These are phyloP conservation scores for Thereva unica DNA, from an alignment of 2,888 invertebrate species.

Conservation along the genomic window DNA sequence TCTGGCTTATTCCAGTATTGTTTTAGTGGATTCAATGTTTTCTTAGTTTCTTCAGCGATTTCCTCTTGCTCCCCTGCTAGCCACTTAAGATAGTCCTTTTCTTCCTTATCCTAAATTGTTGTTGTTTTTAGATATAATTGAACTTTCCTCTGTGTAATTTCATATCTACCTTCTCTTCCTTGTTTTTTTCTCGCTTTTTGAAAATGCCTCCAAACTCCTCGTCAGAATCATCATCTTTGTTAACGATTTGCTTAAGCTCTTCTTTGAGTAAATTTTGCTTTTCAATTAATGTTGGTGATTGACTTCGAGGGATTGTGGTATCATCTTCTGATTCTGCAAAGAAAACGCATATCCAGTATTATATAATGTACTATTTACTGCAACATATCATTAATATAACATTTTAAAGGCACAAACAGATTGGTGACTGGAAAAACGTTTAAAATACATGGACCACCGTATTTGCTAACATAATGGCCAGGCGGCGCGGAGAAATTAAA, in stretches of 20 bases:
- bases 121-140: background rate
- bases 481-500: too few relatives aligned
- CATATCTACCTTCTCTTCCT: conserved; percentile 57
- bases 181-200: conserved; percentile 62
- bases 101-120: conserved; percentile 55
- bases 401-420: too few relatives aligned
- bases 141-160: conserved; percentile 3
- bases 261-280: conserved; percentile 70
- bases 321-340: conserved; percentile 44
- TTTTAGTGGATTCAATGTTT: conserved; percentile 73
- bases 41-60: conserved; percentile 64
- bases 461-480: too few relatives aligned
- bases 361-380: background rate
- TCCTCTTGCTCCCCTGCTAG: conserved; percentile 74
- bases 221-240: conserved; percentile 59
- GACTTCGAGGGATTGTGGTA: conserved; percentile 43
- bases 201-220: conserved; percentile 64
- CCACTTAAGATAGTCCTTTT: conserved; percentile 75
- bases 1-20: conserved; percentile 84
- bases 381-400: too few relatives aligned
- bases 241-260: conserved; percentile 64
- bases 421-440: too few relatives aligned
- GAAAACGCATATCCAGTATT: background rate
- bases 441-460: too few relatives aligned
- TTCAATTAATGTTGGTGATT: conserved; percentile 65